These are phyloP conservation scores for Choreutis nemorana DNA, from an alignment of 2,888 invertebrate species.

Conservation along the genomic window DNA sequence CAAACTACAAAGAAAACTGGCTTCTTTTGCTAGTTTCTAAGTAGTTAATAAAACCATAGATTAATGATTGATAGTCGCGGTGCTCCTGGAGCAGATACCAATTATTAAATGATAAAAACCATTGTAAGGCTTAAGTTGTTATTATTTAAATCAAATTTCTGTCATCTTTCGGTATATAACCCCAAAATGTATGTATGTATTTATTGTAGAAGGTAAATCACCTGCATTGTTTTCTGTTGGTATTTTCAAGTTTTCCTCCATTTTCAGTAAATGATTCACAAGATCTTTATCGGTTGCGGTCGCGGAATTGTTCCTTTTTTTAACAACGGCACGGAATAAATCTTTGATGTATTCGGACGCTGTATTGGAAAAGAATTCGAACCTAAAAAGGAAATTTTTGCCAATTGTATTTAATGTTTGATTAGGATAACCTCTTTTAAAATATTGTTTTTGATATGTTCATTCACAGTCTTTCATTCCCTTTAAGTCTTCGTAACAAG, in stretches of 20 bases:
- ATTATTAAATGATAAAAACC: too few species aligned
- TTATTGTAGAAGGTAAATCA: too few species aligned
- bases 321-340: slow-evolving; percentile 30
- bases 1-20: too few species aligned
- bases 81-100: too few species aligned
- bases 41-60: too few species aligned
- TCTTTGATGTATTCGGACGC: slow-evolving; percentile 36
- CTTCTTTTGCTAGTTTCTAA: too few species aligned
- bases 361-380: slow-evolving; percentile 33
- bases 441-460: too few species aligned
- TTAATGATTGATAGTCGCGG: too few species aligned
- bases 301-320: slow-evolving; percentile 23
- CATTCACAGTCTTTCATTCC: too few species aligned
- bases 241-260: slow-evolving; percentile 35
- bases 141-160: not conserved
- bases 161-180: not conserved
- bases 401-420: not conserved
- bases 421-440: too few species aligned
- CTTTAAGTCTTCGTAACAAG: too few species aligned
- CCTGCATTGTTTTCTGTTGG: slow-evolving; percentile 24
- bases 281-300: slow-evolving; percentile 29
- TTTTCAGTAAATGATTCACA: slow-evolving; percentile 34
- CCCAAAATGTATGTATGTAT: not conserved
- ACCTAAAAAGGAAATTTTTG: slow-evolving; percentile 18
- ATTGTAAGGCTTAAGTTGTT: too few species aligned